Evolutionary conservation across 2,888 invertebrate species (phyloP), one percentile per base, ranked within the genome.

Genomic region (Eurytoma californica): DNA sequence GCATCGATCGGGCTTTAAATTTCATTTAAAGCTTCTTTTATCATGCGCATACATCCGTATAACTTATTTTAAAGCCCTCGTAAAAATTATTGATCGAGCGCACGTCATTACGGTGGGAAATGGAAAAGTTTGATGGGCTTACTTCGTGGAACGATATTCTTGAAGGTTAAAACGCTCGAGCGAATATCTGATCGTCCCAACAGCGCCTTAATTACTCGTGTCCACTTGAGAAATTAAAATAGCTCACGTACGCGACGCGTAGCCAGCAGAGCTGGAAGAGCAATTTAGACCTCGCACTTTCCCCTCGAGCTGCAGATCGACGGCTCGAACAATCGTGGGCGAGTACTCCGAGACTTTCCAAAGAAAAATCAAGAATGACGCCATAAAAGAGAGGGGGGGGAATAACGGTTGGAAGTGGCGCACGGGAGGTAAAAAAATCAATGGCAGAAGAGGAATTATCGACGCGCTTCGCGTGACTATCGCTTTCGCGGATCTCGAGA

Each of bases 401-500:
- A 47, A 49, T 12, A 24, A 13, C 1, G 24, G 24, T 24, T 24
- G 60, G 60, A 53, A 58, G 70, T 39, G 39, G 39, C 53, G 14
- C 53, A 53, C 14, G 14, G n/a, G 28, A 53, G 39, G 14, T 12
- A 51, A 16, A 57, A 57, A 2, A 20, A 51, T 63, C 20, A 57
- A 60, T n/a, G 53, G 24, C 20, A 16, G 18, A 39, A 39, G 18
- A 9, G 57, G 58, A 67, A 75, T 75, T 75, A 75, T 75, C 67
- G 74, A 57, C 49, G 67, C 74, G 66, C 28, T 61, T 75, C 68
- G 73, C 78, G 73, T 79, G 73, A 74, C 69, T 79, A 69, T 74
- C 51, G 47, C 47, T 61, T 13, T 3, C 18, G 68, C 9, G 55
- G 67, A 75, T 77, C 63, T 72, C 73, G 63, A 16, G 65, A 28